Evolutionary conservation across 2,888 invertebrate species (phyloP).

Genomic region (Hyalella azteca): DNA sequence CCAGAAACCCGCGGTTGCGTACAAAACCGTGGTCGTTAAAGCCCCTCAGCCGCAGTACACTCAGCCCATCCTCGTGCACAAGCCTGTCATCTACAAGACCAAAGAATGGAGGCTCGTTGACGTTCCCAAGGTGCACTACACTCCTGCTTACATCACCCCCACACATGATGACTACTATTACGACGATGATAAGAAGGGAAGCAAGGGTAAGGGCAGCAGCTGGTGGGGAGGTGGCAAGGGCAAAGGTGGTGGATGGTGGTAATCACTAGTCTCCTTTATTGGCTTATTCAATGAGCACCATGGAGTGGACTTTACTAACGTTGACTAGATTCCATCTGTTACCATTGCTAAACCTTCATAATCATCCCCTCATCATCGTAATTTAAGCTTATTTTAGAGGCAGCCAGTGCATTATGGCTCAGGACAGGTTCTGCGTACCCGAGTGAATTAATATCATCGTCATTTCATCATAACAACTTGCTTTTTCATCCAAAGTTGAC

Average conservation of each 20-base stretch:
- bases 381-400: not conserved
- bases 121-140: constrained; percentile 52
- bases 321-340: not conserved
- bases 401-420: not conserved
- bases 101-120: constrained; percentile 55
- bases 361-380: not conserved
- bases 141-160: constrained; percentile 42
- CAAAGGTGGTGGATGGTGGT: constrained; percentile 70
- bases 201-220: constrained; percentile 72
- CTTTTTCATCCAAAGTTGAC: not conserved
- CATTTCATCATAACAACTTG: not conserved
- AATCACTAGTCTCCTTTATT: constrained; percentile 66
- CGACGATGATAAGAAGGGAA: constrained; percentile 39
- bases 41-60: constrained; percentile 28
- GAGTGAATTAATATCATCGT: not conserved
- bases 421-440: not conserved
- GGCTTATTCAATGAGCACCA: not conserved
- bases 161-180: constrained; percentile 46
- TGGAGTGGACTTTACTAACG: not conserved
- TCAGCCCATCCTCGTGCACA: constrained; percentile 45
- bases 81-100: constrained; percentile 50
- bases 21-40: constrained; percentile 39
- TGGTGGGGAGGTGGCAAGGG: constrained; percentile 75
- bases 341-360: not conserved
- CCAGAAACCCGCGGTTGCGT: constrained; percentile 48